Conservation (phyloP, 2,888 invertebrate species). For the Caenorhabditis sp. region DNA sequence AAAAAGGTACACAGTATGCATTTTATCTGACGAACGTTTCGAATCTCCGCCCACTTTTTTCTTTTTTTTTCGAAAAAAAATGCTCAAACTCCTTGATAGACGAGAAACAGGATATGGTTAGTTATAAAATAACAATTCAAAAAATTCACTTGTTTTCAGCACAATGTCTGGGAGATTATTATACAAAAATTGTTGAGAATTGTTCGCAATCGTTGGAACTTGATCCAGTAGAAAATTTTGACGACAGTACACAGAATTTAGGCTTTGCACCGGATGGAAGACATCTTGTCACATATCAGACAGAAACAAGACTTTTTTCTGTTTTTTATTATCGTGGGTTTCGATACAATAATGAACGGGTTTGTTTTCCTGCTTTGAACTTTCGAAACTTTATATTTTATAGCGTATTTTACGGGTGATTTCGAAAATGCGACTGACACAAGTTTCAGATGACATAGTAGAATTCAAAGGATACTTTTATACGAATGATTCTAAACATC, state of each 20-base stretch:
- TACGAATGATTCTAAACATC: not conserved
- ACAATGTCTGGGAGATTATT: not conserved
- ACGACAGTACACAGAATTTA: not conserved
- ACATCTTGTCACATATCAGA: not conserved
- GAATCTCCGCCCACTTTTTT: not conserved
- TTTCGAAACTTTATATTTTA: too few species aligned
- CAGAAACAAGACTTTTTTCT: not conserved
- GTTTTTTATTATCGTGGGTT: not conserved
- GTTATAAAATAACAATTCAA: not conserved
- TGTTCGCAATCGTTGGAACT: not conserved
- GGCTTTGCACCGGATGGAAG: not conserved
- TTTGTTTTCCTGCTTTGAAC: too few species aligned
- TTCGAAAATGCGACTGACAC: not conserved
- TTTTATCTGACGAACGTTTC: not conserved
- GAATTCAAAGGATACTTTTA: not conserved
- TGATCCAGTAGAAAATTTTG: not conserved
- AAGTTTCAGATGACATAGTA: not conserved
- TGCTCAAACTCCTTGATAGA: not conserved
- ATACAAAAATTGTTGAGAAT: not conserved
- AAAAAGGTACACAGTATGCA: not conserved
- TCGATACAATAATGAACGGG: too few species aligned
- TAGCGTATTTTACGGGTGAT: not conserved
- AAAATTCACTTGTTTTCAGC: too few species aligned
- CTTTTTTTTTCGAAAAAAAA: not conserved
- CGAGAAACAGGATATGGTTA: not conserved